A percentile compares a stretch with the other conserved stretches of the same genome.
Evolutionary conservation across 1,140 invertebrate species (phyloP).

Genomic region (Drosophila willistoni): DNA sequence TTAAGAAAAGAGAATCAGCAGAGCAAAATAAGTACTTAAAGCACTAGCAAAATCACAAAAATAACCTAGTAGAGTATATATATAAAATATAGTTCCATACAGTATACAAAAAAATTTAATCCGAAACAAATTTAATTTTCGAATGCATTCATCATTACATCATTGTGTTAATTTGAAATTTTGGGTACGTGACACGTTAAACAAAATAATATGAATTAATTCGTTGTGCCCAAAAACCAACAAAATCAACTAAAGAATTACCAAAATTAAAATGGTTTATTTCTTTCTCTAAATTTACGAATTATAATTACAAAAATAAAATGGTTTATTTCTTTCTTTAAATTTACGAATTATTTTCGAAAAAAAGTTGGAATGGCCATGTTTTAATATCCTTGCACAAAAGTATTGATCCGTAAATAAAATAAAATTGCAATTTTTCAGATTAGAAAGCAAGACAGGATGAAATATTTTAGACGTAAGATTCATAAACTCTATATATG

Average conservation of each 20-base stretch:
- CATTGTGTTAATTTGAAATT: not conserved
- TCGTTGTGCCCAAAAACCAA: slow-evolving; percentile 16
- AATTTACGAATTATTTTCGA: no score
- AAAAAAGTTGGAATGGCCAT: not conserved
- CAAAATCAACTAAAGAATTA: not conserved
- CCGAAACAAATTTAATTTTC: slow-evolving; percentile 7
- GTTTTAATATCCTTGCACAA: not conserved
- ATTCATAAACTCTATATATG: not conserved
- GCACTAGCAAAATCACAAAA: slow-evolving; percentile 76
- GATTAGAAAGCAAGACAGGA: no score
- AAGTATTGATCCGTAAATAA: no score
- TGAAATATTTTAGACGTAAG: no score
- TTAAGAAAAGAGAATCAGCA: slow-evolving; percentile 48
- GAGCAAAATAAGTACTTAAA: slow-evolving; percentile 70
- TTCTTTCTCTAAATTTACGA: no score
- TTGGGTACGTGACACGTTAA: not conserved
- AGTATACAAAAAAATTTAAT: not conserved
- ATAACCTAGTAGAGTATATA: slow-evolving; percentile 76
- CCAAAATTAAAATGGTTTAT: not conserved
- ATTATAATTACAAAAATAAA: not conserved
- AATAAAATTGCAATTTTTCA: no score
- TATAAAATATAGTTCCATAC: slow-evolving; percentile 9
- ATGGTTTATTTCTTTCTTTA: not conserved
- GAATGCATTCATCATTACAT: slow-evolving; percentile 7
- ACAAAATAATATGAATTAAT: not conserved